Evolutionary conservation across 2,113 vertebrate species (phyloP).

Genomic region (Notothenia rossii): DNA sequence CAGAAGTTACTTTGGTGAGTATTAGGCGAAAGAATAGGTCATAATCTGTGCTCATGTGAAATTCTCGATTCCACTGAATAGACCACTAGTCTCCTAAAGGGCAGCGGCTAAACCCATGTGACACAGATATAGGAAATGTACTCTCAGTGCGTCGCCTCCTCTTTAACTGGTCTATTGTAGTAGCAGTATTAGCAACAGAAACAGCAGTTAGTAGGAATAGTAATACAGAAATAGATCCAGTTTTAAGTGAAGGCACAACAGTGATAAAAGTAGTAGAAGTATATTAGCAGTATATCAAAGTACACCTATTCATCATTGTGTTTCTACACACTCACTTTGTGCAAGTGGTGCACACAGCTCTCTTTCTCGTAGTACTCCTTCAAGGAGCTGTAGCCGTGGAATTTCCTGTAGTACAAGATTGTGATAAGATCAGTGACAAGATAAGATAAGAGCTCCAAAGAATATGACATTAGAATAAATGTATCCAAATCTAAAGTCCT

Average conservation of each 20-base stretch:
- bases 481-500: neutral
- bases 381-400: constrained; percentile 90
- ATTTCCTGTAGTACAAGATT: constrained; percentile 84
- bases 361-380: constrained; percentile 95
- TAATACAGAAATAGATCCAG: neutral
- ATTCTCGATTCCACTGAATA: too few species aligned
- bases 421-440: neutral
- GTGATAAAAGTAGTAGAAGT: neutral
- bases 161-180: neutral
- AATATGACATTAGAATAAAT: too few species aligned
- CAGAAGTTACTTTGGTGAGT: too few species aligned
- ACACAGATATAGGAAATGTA: too few species aligned
- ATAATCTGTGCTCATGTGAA: too few species aligned
- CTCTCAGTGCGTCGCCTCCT: too few species aligned
- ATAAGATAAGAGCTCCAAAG: neutral
- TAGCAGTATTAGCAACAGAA: neutral
- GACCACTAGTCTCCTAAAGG: too few species aligned
- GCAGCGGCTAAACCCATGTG: too few species aligned
- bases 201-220: neutral
- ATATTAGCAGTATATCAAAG: neutral
- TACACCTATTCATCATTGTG: neutral
- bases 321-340: constrained; percentile 81
- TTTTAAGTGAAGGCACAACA: neutral
- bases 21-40: too few species aligned
- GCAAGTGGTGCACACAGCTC: constrained; percentile 91